Evolutionary conservation across 1,140 invertebrate species (phyloP).

Genomic region (Sipha flava): DNA sequence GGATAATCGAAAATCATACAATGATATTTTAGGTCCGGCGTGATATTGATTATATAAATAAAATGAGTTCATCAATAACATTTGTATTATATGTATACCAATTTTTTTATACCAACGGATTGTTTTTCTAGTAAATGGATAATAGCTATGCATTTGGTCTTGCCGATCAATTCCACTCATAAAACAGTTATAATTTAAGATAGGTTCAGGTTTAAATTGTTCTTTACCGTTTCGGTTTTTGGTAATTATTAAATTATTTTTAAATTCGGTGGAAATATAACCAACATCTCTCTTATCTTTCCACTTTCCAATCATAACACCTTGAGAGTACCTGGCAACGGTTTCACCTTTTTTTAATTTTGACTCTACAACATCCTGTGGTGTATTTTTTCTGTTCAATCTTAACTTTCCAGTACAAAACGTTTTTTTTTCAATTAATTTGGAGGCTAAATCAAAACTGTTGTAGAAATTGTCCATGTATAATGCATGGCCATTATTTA

Average conservation of each 20-base stretch:
- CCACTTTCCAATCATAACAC: not conserved
- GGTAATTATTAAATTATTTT: constrained; percentile 28
- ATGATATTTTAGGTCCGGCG: not conserved
- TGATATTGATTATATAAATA: not conserved
- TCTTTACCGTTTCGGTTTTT: not conserved
- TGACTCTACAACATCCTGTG: not conserved
- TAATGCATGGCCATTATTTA: constrained; percentile 12
- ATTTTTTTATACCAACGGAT: not conserved
- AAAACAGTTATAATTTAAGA: not conserved
- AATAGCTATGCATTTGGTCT: not conserved
- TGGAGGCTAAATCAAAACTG: not conserved
- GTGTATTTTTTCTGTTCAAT: not conserved
- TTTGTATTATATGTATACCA: not conserved
- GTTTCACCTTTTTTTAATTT: not conserved
- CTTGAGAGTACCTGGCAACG: not conserved
- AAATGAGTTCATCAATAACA: not conserved
- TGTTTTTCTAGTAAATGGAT: not conserved
- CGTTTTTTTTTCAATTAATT: not conserved
- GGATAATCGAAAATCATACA: not conserved
- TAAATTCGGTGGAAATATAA: not conserved
- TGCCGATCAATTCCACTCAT: not conserved
- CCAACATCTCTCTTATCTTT: not conserved
- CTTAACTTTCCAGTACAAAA: not conserved
- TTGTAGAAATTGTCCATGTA: constrained; percentile 35
- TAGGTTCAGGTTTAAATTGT: not conserved